phyloP scores from a whole-genome alignment of 2,888 invertebrate species.

The Cephalotes varians region DNA sequence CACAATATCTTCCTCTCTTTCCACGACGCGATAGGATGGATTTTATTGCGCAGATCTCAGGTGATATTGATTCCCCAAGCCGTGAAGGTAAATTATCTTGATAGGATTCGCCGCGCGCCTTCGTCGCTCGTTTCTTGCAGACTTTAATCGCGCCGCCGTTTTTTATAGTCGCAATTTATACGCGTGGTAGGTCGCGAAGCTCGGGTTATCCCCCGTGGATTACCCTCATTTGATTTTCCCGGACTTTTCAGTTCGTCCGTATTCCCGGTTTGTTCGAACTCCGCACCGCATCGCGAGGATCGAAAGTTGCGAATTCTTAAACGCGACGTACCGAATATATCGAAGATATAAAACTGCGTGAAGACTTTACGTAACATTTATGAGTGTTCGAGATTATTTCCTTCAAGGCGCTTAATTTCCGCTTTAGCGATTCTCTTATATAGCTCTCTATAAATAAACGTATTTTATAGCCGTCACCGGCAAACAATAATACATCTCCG shows the following conservation, averaged over 20 bases:
- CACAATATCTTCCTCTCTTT: not conserved
- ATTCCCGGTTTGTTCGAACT: not conserved
- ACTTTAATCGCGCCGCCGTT: slow-evolving; percentile 25
- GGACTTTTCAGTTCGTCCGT: not conserved
- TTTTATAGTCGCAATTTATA: slow-evolving; percentile 37
- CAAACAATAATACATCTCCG: not conserved
- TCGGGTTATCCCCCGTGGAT: not conserved
- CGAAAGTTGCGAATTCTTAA: not conserved
- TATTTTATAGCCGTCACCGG: not conserved
- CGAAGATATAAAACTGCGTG: not conserved
- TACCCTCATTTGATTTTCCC: not conserved
- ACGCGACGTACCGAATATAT: not conserved
- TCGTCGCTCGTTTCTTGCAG: slow-evolving; percentile 4
- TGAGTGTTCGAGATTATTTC: not conserved
- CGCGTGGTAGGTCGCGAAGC: not conserved
- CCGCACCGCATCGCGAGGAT: not conserved
- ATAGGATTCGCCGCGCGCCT: slow-evolving; percentile 28
- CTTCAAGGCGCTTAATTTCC: not conserved
- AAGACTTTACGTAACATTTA: not conserved
- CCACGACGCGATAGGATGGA: slow-evolving; percentile 21
- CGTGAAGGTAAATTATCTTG: slow-evolving; percentile 39
- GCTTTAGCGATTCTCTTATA: not conserved
- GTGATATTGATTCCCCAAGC: slow-evolving; percentile 36
- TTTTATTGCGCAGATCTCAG: slow-evolving; percentile 21
- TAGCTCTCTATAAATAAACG: not conserved